Evolutionary conservation across 2,113 vertebrate genomes (phyloP).

Genomic region (Corythornis vintsioides): DNA sequence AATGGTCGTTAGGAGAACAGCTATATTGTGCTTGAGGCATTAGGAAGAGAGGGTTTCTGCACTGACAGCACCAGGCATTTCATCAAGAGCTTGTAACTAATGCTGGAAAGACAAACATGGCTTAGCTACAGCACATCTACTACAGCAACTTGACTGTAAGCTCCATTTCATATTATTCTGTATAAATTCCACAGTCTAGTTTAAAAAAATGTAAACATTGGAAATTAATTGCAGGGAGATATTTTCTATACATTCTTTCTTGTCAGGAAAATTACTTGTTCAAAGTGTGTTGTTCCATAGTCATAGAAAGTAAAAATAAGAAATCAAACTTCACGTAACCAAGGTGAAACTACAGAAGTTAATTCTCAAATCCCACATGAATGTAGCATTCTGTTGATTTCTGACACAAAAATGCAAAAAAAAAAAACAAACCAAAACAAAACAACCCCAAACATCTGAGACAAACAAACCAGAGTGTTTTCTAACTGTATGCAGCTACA

Average conservation of each 20-base stretch:
- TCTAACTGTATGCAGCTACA: constrained; percentile 62
- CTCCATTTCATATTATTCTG: constrained; percentile 70
- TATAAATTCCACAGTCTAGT: constrained; percentile 80
- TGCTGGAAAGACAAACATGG: constrained; percentile 64
- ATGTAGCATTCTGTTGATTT: background rate
- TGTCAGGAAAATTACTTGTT: constrained; percentile 76
- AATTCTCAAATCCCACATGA: background rate
- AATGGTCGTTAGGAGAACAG: constrained; percentile 32
- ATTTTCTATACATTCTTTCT: constrained; percentile 84
- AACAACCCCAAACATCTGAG: constrained; percentile 37
- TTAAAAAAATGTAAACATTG: constrained; percentile 86
- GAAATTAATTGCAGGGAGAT: constrained; percentile 78
- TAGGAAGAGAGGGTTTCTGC: constrained; percentile 16
- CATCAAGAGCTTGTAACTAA: constrained; percentile 68
- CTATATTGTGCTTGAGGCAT: constrained; percentile 61
- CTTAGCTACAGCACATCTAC: constrained; percentile 67
- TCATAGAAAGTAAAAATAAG: constrained; percentile 29
- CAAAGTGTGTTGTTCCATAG: constrained; percentile 53
- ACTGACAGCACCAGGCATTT: constrained; percentile 52
- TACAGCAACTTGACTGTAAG: constrained; percentile 62
- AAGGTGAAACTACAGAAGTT: background rate
- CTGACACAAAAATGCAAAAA: constrained; percentile 23
- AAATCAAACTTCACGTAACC: constrained; percentile 21
- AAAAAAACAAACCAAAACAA: no score
- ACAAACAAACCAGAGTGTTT: constrained; percentile 51